Conservation (phyloP, 2,113 vertebrate species). For the Boulengeromyrus knoepffleri region DNA sequence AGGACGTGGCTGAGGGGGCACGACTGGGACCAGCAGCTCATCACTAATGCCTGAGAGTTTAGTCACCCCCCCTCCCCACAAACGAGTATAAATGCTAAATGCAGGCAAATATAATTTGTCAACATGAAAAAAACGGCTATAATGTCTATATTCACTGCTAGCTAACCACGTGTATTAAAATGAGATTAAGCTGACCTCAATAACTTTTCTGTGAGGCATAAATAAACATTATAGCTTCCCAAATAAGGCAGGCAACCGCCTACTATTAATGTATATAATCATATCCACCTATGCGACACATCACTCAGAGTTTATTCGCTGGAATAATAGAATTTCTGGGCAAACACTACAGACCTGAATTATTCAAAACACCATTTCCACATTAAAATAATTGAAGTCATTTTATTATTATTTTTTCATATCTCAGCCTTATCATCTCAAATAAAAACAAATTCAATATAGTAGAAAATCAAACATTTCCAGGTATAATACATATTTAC, state of each 20-base stretch:
- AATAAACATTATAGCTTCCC: background rate
- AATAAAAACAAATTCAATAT: slow-evolving; percentile 1
- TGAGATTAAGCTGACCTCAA: background rate
- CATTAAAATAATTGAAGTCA: background rate
- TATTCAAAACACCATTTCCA: background rate
- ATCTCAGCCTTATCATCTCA: background rate
- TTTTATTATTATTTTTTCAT: background rate
- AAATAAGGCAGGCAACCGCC: background rate
- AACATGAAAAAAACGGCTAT: background rate
- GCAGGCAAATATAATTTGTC: background rate
- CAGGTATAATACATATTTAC: slow-evolving; percentile 5
- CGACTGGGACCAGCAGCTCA: background rate
- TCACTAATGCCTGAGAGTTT: background rate
- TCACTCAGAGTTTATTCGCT: background rate
- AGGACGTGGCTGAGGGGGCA: background rate
- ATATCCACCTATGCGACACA: background rate
- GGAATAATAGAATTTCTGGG: background rate
- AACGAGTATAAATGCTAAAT: background rate
- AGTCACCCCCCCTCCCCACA: background rate
- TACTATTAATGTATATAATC: background rate
- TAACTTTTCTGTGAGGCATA: background rate
- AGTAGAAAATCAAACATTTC: background rate
- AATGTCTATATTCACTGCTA: background rate
- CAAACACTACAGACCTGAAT: background rate
- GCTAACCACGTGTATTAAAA: background rate